Percentiles rank a stretch among this genome's conserved stretches.
phyloP scores from a whole-genome alignment of 2,888 invertebrate genomes.

The Junonia oenone region DNA sequence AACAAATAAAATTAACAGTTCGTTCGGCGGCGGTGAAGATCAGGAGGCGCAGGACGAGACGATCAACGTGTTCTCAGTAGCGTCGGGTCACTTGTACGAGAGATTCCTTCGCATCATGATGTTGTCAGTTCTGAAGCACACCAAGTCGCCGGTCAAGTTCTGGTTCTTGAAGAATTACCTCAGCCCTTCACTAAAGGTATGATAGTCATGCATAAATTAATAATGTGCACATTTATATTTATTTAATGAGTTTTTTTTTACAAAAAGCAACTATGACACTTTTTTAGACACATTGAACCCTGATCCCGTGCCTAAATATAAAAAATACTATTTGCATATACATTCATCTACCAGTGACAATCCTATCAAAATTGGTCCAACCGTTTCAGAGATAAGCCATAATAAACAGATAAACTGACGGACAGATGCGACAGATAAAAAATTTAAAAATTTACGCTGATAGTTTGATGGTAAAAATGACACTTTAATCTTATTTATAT shows the following conservation, averaged over 20 bases:
- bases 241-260: not conserved
- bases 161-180: slow-evolving; percentile 99
- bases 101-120: slow-evolving; percentile 98
- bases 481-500: too few relatives aligned
- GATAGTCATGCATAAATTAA: not conserved
- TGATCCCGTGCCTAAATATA: too few relatives aligned
- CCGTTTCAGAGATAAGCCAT: too few relatives aligned
- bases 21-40: slow-evolving; percentile 77
- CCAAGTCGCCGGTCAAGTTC: slow-evolving; percentile 97
- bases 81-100: slow-evolving; percentile 99
- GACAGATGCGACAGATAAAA: too few relatives aligned
- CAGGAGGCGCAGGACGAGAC: slow-evolving; percentile 85
- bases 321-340: too few relatives aligned
- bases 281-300: too few relatives aligned
- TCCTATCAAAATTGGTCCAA: too few relatives aligned
- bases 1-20: slow-evolving; percentile 58
- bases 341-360: too few relatives aligned
- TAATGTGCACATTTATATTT: not conserved
- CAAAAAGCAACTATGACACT: too few relatives aligned
- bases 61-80: slow-evolving; percentile 98
- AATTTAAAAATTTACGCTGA: too few relatives aligned
- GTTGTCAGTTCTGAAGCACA: slow-evolving; percentile 96
- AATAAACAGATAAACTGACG: too few relatives aligned
- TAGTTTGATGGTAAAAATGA: too few relatives aligned
- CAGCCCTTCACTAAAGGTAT: slow-evolving; percentile 96